Conservation (phyloP, 2,888 invertebrate genomes). For the Gymnosoma rotundatum region DNA sequence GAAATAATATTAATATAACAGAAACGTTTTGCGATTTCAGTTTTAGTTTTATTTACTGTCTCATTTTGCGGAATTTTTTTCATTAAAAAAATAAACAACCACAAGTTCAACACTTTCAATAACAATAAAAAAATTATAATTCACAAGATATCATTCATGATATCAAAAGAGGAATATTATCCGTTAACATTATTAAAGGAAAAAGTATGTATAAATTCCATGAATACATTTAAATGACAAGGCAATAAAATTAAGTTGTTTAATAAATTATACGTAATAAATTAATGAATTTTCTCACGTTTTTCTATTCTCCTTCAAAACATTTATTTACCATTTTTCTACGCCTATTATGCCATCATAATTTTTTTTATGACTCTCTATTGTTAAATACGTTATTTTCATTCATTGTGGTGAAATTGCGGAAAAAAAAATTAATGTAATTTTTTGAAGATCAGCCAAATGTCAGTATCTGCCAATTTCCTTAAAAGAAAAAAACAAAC, state of each 20-base stretch:
- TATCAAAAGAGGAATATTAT: neutral
- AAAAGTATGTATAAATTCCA: constrained; percentile 27
- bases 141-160: constrained; percentile 25
- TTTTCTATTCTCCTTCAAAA: constrained; percentile 24
- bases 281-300: constrained; percentile 67
- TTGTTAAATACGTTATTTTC: constrained; percentile 30
- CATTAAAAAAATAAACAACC: neutral
- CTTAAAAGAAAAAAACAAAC: neutral
- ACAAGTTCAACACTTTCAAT: constrained; percentile 43
- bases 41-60: neutral
- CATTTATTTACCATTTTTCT: constrained; percentile 61
- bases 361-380: constrained; percentile 41
- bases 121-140: constrained; percentile 32
- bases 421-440: constrained; percentile 26
- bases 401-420: constrained; percentile 42
- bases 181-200: neutral
- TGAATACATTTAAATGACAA: neutral
- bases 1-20: neutral
- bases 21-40: neutral
- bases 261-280: constrained; percentile 58
- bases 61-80: neutral
- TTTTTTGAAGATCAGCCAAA: constrained; percentile 66
- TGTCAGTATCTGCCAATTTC: constrained; percentile 64
- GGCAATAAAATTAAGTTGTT: constrained; percentile 58
- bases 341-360: constrained; percentile 65